Percentiles rank a stretch among this genome's conserved stretches.
Evolutionary conservation across 23 tunicate species (phyloP).

Genomic region (Diplosoma virens): DNA sequence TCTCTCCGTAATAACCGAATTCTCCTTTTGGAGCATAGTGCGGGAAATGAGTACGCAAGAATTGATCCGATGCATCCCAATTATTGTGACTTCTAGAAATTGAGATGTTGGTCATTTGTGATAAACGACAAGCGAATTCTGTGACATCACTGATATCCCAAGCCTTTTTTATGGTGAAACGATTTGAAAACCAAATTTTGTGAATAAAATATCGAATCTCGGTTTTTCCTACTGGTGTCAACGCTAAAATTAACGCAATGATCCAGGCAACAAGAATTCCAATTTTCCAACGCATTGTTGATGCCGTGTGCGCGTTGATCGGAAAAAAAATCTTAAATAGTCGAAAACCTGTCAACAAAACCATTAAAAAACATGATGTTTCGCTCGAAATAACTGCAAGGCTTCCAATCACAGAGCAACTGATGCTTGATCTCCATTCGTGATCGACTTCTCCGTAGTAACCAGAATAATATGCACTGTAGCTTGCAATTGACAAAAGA

Average conservation of each 20-base stretch:
- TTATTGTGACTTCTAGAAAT: neutral
- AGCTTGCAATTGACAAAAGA: conserved; percentile 2
- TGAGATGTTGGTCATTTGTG: neutral
- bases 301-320: neutral
- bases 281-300: neutral
- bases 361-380: conserved; percentile 30
- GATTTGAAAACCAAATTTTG: neutral
- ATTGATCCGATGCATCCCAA: neutral
- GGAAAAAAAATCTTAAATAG: neutral
- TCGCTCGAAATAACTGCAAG: conserved; percentile 26
- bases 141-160: neutral
- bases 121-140: neutral
- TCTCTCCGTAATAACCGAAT: conserved; percentile 41
- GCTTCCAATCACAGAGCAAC: neutral
- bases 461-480: conserved; percentile 16
- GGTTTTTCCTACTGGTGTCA: neutral
- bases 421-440: conserved; percentile 29
- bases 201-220: neutral
- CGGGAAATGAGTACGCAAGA: neutral
- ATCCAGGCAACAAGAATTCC: neutral
- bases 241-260: neutral
- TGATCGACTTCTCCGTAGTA: conserved; percentile 10
- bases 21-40: conserved; percentile 9
- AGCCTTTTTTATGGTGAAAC: neutral
- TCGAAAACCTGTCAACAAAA: neutral